Conservation (phyloP, 2,797 vertebrate genomes). For the Lates japonicus region DNA sequence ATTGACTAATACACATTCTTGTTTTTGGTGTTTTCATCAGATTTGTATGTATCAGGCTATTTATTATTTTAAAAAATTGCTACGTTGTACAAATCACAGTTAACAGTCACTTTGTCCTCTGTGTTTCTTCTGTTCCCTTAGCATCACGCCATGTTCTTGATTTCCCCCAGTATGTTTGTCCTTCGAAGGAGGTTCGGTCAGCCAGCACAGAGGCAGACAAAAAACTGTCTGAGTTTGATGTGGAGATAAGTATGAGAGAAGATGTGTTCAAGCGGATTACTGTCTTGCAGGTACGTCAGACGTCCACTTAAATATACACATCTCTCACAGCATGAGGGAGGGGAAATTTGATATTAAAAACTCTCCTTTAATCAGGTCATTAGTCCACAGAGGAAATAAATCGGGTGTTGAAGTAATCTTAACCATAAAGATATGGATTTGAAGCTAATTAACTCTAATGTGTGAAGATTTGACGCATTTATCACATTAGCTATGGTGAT, state of each 20-base stretch:
- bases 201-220: conserved; percentile 97
- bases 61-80: not conserved
- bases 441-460: conserved; percentile 25
- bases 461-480: conserved; percentile 22
- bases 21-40: not conserved
- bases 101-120: not conserved
- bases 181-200: conserved; percentile 88
- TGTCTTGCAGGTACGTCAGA: conserved; percentile 89
- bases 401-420: conserved; percentile 13
- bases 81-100: not conserved
- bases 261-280: conserved; percentile 92
- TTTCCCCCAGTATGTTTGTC: conserved; percentile 94
- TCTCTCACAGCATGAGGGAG: not conserved
- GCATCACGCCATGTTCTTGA: conserved; percentile 92
- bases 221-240: conserved; percentile 93
- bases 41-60: not conserved
- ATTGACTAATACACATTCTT: not conserved
- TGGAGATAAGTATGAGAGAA: conserved; percentile 95
- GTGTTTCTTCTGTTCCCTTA: conserved; percentile 60
- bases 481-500: not conserved
- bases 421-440: not conserved
- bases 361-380: not conserved
- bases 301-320: not conserved
- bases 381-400: not conserved
- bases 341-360: not conserved